Evolutionary conservation across 2,888 invertebrate genomes (phyloP).

Genomic region (Mesorhabditis belari): DNA sequence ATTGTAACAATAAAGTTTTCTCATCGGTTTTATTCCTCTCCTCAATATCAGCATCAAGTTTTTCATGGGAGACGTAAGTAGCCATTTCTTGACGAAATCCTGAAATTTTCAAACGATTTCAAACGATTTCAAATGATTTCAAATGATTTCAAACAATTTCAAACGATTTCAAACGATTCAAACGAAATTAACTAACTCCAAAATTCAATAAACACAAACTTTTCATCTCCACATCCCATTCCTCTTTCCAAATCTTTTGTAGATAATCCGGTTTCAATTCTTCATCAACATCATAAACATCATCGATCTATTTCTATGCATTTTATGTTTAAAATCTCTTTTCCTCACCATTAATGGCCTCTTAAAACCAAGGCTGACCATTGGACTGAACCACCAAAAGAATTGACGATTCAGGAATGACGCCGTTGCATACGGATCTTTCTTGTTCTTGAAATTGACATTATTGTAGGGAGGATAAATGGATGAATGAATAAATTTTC

Average conservation of each 20-base stretch:
- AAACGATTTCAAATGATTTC: no score
- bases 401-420: constrained; percentile 44
- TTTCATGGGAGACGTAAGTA: constrained; percentile 4
- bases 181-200: constrained; percentile 5
- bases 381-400: constrained; percentile 39
- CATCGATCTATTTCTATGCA: no score
- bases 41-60: constrained; percentile 7
- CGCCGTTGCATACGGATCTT: constrained; percentile 40
- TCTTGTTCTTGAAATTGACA: no score
- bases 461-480: no score
- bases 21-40: constrained; percentile 4
- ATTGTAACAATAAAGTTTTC: constrained; percentile 3
- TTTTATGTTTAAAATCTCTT: no score
- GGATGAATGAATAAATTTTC: background rate
- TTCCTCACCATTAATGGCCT: constrained; percentile 27
- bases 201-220: constrained; percentile 6
- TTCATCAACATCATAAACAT: constrained; percentile 39
- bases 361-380: constrained; percentile 34
- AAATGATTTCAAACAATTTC: no score
- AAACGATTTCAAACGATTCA: no score
- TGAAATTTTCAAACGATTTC: background rate
- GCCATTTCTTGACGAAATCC: background rate
- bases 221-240: constrained; percentile 22
- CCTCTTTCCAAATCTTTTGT: constrained; percentile 31
- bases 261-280: constrained; percentile 34